These are phyloP conservation scores for Parazoanthus atlanticus DNA, from an alignment of 92 coral and sea anemone species.

Conservation along the genomic window DNA sequence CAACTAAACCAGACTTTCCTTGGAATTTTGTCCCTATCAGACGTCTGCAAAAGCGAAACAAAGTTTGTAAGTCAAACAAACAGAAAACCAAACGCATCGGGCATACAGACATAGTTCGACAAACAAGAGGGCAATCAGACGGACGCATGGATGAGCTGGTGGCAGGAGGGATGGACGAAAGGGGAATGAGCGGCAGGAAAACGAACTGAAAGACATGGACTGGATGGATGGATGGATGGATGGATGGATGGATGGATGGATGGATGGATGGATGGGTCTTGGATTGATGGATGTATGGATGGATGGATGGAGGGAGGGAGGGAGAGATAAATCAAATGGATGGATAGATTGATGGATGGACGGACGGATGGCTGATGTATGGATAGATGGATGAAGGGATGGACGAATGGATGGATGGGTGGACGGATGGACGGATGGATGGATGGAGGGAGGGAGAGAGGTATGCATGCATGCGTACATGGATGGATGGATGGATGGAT, in stretches of 20 bases:
- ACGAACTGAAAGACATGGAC: background rate
- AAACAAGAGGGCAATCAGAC: background rate
- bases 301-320: no score
- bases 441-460: no score
- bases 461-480: no score
- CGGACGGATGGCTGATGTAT: background rate
- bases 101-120: no score
- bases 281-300: background rate
- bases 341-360: background rate
- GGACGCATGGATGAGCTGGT: background rate
- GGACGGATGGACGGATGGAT: no score
- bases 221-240: background rate
- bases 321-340: no score
- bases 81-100: background rate
- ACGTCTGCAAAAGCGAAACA: slow-evolving; percentile 9
- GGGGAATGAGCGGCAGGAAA: background rate
- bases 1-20: slow-evolving; percentile 70
- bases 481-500: no score
- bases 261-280: background rate
- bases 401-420: no score
- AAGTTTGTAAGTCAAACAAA: background rate
- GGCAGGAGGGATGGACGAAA: background rate
- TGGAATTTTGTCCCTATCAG: slow-evolving; percentile 42
- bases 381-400: no score
- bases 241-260: no score